Conservation (phyloP, 2,888 invertebrate species). For the Ennomos erosarius region DNA sequence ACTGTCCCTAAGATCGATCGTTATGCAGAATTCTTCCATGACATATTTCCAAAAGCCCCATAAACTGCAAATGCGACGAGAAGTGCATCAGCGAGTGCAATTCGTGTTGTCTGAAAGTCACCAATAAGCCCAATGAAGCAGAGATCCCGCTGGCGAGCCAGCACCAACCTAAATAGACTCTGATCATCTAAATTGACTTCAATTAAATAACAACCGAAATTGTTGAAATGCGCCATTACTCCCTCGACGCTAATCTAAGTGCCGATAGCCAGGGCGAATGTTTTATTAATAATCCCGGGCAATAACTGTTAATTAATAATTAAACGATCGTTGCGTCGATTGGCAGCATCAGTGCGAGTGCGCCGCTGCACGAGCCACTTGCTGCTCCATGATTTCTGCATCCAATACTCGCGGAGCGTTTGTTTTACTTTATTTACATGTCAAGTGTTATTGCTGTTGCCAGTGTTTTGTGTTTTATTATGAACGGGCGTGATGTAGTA, state of each 20-base stretch:
- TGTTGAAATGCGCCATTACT: slow-evolving; percentile 86
- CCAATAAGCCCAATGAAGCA: slow-evolving; percentile 86
- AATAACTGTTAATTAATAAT: slow-evolving; percentile 83
- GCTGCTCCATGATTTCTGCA: slow-evolving; percentile 20
- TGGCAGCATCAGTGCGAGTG: slow-evolving; percentile 65
- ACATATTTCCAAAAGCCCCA: slow-evolving; percentile 53
- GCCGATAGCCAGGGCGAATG: slow-evolving; percentile 84
- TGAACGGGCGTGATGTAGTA: background rate
- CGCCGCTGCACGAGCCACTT: slow-evolving; percentile 43
- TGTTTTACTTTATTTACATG: slow-evolving; percentile 12
- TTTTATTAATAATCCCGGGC: slow-evolving; percentile 81
- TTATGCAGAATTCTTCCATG: slow-evolving; percentile 42
- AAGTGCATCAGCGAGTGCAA: slow-evolving; percentile 84
- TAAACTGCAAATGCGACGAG: slow-evolving; percentile 71
- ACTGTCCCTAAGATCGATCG: background rate
- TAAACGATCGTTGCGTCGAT: slow-evolving; percentile 69
- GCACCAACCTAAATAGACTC: slow-evolving; percentile 86
- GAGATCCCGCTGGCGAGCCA: slow-evolving; percentile 84
- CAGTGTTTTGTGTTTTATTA: slow-evolving; percentile 3
- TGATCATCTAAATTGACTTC: slow-evolving; percentile 86
- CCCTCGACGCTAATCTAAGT: slow-evolving; percentile 84
- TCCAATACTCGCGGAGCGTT: slow-evolving; percentile 5
- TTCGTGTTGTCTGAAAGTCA: slow-evolving; percentile 85
- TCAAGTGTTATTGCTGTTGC: background rate
- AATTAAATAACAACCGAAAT: slow-evolving; percentile 86